Conservation (phyloP, 1,140 invertebrate genomes). For the Rhizoglyphus robini region DNA sequence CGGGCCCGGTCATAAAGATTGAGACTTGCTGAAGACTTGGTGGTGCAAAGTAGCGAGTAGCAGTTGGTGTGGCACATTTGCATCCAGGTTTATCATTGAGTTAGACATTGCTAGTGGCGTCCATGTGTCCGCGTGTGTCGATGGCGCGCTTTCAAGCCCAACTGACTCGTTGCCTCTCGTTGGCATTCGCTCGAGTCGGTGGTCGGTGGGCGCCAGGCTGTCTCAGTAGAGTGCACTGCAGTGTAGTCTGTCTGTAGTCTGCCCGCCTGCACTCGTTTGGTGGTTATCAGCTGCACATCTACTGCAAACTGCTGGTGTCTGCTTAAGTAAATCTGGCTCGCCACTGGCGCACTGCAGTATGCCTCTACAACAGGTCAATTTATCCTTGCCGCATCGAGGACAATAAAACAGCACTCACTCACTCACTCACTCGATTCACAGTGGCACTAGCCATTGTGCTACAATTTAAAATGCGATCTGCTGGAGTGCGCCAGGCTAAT, state of each 20-base stretch:
- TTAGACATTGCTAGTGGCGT: no score
- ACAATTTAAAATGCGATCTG: background rate
- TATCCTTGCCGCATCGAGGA: constrained; percentile 2
- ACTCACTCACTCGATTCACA: background rate
- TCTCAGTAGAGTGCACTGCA: constrained; percentile 2
- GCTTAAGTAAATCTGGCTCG: background rate
- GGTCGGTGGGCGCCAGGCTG: no score
- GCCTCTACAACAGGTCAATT: constrained; percentile 13
- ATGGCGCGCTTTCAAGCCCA: background rate
- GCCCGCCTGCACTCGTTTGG: background rate
- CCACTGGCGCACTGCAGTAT: background rate
- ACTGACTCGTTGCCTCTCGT: background rate
- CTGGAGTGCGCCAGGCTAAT: background rate
- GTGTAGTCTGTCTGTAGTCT: background rate
- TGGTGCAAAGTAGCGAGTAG: no score
- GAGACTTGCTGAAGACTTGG: no score
- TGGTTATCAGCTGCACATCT: background rate
- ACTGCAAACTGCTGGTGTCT: background rate
- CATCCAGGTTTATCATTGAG: no score
- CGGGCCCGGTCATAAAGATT: no score
- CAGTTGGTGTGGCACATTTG: no score
- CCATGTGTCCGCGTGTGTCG: background rate
- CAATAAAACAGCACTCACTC: background rate
- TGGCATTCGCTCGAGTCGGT: background rate
- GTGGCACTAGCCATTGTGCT: background rate